Percentiles rank a stretch among this genome's conserved stretches.
phyloP scores from a whole-genome alignment of 35 echinoderm and acorn worm genomes.

The Amphiura filiformis region DNA sequence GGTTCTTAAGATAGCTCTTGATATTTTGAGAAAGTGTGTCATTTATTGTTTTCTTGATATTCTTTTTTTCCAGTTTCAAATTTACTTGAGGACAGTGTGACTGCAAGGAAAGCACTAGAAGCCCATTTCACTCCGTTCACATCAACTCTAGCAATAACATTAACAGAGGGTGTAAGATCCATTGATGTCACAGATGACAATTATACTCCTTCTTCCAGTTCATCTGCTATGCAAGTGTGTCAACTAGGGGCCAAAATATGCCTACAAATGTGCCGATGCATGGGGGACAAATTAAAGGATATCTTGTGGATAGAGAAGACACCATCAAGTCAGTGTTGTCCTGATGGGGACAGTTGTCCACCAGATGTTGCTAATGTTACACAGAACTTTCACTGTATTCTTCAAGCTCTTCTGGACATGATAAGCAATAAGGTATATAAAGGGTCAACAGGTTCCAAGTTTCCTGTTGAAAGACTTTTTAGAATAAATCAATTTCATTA shows the following conservation, averaged over 20 bases:
- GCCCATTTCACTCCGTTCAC: constrained; percentile 25
- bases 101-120: neutral
- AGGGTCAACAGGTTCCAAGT: neutral
- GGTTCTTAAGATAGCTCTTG: too few relatives aligned
- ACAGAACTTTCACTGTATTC: neutral
- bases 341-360: neutral
- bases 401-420: constrained; percentile 25
- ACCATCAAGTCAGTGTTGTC: neutral
- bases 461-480: neutral
- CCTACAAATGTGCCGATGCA: constrained; percentile 23
- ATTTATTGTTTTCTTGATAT: too few relatives aligned
- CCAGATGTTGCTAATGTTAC: neutral
- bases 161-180: neutral
- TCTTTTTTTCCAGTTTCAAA: too few relatives aligned
- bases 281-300: neutral
- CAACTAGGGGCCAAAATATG: constrained; percentile 32
- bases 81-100: constrained; percentile 33
- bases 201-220: neutral
- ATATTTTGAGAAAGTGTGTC: too few relatives aligned
- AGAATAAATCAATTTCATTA: neutral
- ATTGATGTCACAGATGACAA: neutral
- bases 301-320: neutral
- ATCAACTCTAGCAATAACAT: neutral
- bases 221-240: constrained; percentile 1
- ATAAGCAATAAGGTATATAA: constrained; percentile 31